Conservation (phyloP, 2,888 invertebrate genomes). For the Zootermopsis nevadensis region DNA sequence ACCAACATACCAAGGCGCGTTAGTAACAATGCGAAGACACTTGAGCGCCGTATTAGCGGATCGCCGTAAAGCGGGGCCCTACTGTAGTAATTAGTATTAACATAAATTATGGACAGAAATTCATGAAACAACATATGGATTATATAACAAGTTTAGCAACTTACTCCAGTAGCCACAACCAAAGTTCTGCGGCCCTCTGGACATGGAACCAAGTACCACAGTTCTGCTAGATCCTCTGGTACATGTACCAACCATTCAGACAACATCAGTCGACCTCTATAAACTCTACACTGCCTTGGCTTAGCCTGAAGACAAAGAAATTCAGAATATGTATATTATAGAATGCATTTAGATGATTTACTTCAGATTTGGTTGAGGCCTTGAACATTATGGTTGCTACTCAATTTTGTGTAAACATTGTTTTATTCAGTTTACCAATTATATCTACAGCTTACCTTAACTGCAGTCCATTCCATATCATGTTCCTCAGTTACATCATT, state of each 20-base stretch:
- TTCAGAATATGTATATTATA: neutral
- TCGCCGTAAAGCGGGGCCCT: no score
- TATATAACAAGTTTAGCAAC: neutral
- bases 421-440: slow-evolving; percentile 8
- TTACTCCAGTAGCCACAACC: slow-evolving; percentile 78
- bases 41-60: no score
- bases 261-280: slow-evolving; percentile 76
- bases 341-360: no score
- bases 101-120: no score
- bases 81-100: no score
- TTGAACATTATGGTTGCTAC: neutral
- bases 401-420: neutral
- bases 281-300: neutral
- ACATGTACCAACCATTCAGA: slow-evolving; percentile 95
- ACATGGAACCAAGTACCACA: slow-evolving; percentile 82
- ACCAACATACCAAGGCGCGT: no score
- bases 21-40: no score
- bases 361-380: no score
- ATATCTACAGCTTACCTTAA: slow-evolving; percentile 54
- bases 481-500: slow-evolving; percentile 51
- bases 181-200: slow-evolving; percentile 87
- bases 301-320: neutral
- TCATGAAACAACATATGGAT: no score
- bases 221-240: slow-evolving; percentile 77
- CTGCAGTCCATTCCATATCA: slow-evolving; percentile 55